A percentile compares a stretch with the other conserved stretches of the same genome.
phyloP scores from a whole-genome alignment of 2,797 vertebrate species.

The Petrocephalus schoutedeni region DNA sequence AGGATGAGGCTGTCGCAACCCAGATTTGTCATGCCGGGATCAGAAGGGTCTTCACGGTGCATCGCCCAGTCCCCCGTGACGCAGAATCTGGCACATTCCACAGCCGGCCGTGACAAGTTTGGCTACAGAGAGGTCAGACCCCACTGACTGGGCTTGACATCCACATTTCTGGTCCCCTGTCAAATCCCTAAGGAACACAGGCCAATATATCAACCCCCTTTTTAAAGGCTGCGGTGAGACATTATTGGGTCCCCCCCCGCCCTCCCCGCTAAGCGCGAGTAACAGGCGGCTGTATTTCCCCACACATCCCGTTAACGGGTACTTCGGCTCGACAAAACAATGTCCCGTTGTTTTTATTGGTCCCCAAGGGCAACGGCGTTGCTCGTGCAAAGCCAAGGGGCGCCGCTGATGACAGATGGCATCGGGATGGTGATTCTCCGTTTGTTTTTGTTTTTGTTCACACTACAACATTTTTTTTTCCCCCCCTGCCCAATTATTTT shows the following conservation, averaged over 20 bases:
- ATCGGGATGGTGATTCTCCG: conserved; percentile 24
- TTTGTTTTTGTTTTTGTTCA: conserved; percentile 34
- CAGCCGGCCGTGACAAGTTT: not conserved
- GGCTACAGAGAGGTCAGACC: not conserved
- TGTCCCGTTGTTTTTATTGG: conserved; percentile 26
- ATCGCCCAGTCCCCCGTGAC: not conserved
- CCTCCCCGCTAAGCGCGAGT: not conserved
- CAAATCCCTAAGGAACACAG: not conserved
- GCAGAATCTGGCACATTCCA: not conserved
- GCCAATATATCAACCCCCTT: not conserved
- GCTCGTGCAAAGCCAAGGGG: conserved; percentile 24
- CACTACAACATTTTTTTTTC: conserved; percentile 36
- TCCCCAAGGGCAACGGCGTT: conserved; percentile 24
- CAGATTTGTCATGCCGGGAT: conserved; percentile 40
- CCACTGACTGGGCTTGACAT: not conserved
- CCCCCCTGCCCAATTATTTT: conserved; percentile 39
- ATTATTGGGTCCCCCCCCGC: not conserved
- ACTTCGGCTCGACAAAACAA: conserved; percentile 19
- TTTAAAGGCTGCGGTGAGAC: conserved; percentile 16
- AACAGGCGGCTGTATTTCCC: not conserved
- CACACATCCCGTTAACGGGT: conserved; percentile 21
- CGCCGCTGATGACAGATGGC: conserved; percentile 38
- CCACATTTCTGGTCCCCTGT: not conserved
- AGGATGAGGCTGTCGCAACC: conserved; percentile 25
- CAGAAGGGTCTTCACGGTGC: not conserved